Base-by-base conservation (phyloP, 2,797 vertebrate genomes). In the Mormyrops attenuatus region DNA sequence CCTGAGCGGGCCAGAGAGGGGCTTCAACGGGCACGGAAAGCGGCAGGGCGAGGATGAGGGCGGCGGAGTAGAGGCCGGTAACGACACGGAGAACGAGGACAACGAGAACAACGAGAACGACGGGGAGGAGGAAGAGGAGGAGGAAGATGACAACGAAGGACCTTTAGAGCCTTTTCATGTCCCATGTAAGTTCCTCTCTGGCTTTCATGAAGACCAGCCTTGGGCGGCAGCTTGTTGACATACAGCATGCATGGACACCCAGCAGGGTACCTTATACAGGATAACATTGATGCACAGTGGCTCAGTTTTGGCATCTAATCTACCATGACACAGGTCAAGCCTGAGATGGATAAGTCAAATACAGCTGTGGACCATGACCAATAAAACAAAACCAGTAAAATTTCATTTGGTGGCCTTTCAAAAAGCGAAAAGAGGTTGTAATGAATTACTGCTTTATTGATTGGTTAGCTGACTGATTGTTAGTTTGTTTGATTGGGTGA, bases 81-180 rank as follows among this genome's bases (percentile, higher is more conserved):
- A 96, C 0, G 97, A 98, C 92, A 96, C 95, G 0, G 97, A 98
- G 92, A 97, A 96, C 0, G 97, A 97, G 89, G 97, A 96, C 0
- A 96, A 98, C 82, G 97, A 98, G 50, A 97, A 97, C 0, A 96
- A 98, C 90, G 97, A 98, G 92, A 96, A 98, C 0, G 96, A 96
- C 89, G 96, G 96, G 3, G 97, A 96, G 0, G 95, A 94, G 0
- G 96, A 96, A 0, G 96, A 96, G 6, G 96, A 96, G 9, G 96
- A 94, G 13, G 96, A 96, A 9, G 96, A 97, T 0, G 96, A 95
- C 0, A 92, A 91, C 0, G 94, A 93, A 13, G 98, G 97, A 4
- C 97, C 98, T 0, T 94, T 97, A 92, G 96, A 97, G 0, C 98
- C 98, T 0, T 98, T 98, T 90, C 96, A 96, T 88, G 66, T 95